Evolutionary conservation across 2,888 invertebrate genomes (phyloP).

Genomic region (Polydrusus tereticollis): DNA sequence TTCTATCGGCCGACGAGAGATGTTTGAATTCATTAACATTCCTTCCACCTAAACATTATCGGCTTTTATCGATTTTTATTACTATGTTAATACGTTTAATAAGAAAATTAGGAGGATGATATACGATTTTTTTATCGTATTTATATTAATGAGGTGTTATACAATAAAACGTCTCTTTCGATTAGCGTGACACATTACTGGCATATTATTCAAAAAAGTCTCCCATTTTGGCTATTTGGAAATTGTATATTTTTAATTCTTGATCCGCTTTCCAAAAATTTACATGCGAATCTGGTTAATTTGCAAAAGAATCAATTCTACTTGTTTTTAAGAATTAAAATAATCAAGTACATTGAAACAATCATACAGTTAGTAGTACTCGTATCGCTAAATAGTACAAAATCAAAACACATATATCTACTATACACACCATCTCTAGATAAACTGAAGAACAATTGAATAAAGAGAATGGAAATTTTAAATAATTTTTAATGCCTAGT

Average conservation of each 20-base stretch:
- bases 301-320: not conserved
- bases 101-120: conserved; percentile 2
- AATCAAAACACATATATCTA: too few relatives aligned
- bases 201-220: conserved; percentile 3
- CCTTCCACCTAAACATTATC: conserved; percentile 9
- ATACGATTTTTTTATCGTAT: not conserved
- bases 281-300: conserved; percentile 6
- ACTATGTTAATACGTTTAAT: not conserved
- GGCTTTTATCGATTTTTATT: conserved; percentile 5
- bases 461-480: too few relatives aligned
- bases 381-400: too few relatives aligned
- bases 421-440: too few relatives aligned
- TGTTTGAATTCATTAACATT: conserved; percentile 12
- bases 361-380: too few relatives aligned
- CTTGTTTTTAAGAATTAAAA: not conserved
- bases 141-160: conserved; percentile 19
- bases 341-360: too few relatives aligned
- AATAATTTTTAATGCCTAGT: too few relatives aligned
- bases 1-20: conserved; percentile 6
- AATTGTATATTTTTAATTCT: not conserved
- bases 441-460: too few relatives aligned
- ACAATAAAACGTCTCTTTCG: conserved; percentile 2
- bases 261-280: conserved; percentile 11
- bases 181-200: conserved; percentile 5
- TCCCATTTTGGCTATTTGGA: conserved; percentile 8